Evolutionary conservation across 1,140 invertebrate species (phyloP), one percentile per base, ranked within the genome.

Genomic region (Manduca sexta): DNA sequence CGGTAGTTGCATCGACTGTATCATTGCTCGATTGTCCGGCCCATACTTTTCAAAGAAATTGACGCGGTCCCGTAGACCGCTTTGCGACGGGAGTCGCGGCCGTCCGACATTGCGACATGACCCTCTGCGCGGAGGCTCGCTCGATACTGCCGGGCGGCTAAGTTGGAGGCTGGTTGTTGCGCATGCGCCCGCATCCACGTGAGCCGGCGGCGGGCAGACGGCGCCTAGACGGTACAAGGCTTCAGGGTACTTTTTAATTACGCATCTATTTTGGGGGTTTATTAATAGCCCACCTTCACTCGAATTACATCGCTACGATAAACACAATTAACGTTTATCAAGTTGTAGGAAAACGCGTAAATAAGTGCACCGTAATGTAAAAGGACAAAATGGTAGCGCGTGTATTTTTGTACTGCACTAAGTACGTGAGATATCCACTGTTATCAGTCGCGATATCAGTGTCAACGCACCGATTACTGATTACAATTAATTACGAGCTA

Each of bases 21-120:
- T 88, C 85, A 38, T 59, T 61, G 52, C 83, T 82, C 14, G 71
- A 54, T 11, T 80, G 71, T 4, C 90, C 89, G 15, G 88, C 88
- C 91, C 92, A 94, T 14, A 93, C 88, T 76, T 92, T 62, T 95
- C 93, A 75, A 92, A 94, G 73, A 93, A 93, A 43, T 86, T 90
- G 46, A 94, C 92, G 63, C 90, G 89, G 57, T 94, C 91, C 34
- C 88, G 86, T 10, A 94, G 86, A 34, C 90, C 84, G 66, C 76
- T 77, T 55, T 70, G 74, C 84, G 79, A 81, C 86, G 86, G 81
- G 87, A 84, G 74, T 84, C 49, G 80, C 81, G 64, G 49, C 60
- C 76, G 71, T 82, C 84, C 54, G 79, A 76, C 84, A 85, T 84
- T 52, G 73, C 77, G 61, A 73, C 79, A 84, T 83, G 69, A 74